phyloP scores from a whole-genome alignment of 1,140 invertebrate genomes.

The Tribolium castaneum region DNA sequence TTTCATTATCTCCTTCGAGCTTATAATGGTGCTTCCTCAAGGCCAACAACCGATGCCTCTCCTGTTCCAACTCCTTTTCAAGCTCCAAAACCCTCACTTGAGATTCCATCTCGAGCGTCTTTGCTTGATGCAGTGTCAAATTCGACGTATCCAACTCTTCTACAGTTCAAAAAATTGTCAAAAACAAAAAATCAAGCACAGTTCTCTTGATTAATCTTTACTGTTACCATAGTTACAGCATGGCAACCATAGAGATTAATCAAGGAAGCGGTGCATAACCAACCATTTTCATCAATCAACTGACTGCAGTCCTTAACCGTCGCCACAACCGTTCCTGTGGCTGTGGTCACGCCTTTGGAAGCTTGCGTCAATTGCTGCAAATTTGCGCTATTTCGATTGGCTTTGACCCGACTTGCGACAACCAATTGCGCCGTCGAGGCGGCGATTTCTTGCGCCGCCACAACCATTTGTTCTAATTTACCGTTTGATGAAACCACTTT shows the following conservation, averaged over 20 bases:
- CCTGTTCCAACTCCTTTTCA: conserved; percentile 89
- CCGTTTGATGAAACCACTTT: conserved; percentile 88
- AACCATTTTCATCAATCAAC: conserved; percentile 79
- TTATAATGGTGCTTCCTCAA: conserved; percentile 94
- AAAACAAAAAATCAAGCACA: too few relatives aligned
- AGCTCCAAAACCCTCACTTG: conserved; percentile 93
- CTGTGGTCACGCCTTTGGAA: conserved; percentile 87
- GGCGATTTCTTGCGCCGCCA: conserved; percentile 96
- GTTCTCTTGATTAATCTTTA: too few relatives aligned
- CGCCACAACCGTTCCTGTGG: conserved; percentile 92
- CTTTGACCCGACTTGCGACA: conserved; percentile 93
- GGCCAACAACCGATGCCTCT: conserved; percentile 84
- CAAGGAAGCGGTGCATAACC: neutral
- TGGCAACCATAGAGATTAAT: neutral
- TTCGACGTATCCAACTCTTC: conserved; percentile 91
- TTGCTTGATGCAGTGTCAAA: conserved; percentile 92
- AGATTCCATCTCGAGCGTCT: conserved; percentile 95
- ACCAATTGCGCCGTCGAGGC: conserved; percentile 97
- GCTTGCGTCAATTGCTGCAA: conserved; percentile 83
- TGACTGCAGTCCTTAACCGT: conserved; percentile 90
- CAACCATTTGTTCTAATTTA: conserved; percentile 94
- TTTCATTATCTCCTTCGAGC: conserved; percentile 77
- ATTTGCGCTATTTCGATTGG: conserved; percentile 83
- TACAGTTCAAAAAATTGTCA: conserved; percentile 63
- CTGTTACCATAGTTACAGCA: too few relatives aligned